phyloP scores from a whole-genome alignment of 2,888 invertebrate species.

The Caprella mutica region DNA sequence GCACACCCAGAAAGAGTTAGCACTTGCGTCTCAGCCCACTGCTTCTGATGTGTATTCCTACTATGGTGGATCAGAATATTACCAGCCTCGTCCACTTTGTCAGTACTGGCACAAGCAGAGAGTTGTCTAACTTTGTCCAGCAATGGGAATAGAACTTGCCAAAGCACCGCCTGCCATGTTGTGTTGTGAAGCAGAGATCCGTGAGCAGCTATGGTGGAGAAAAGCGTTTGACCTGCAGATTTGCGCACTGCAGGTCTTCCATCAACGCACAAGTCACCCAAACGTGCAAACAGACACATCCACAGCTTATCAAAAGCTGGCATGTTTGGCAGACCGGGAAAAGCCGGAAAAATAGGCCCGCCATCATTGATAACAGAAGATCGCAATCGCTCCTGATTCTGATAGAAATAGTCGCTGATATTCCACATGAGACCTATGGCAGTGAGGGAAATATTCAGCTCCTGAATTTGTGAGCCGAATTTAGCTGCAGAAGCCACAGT shows the following conservation, averaged over 20 bases:
- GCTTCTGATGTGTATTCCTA: slow-evolving; percentile 95
- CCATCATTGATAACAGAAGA: slow-evolving; percentile 60
- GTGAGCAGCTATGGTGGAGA: slow-evolving; percentile 94
- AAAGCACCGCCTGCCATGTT: slow-evolving; percentile 84
- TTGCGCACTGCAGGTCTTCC: slow-evolving; percentile 89
- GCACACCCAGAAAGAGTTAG: slow-evolving; percentile 82
- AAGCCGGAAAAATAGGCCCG: slow-evolving; percentile 61
- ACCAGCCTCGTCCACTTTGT: slow-evolving; percentile 75
- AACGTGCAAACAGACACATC: slow-evolving; percentile 78
- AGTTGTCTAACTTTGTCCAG: slow-evolving; percentile 71
- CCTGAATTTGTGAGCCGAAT: slow-evolving; percentile 91
- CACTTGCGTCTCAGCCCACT: slow-evolving; percentile 92
- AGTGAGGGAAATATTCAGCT: slow-evolving; percentile 91
- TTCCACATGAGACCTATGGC: slow-evolving; percentile 98
- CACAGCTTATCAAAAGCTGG: slow-evolving; percentile 84
- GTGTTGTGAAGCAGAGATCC: slow-evolving; percentile 72
- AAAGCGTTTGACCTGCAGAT: slow-evolving; percentile 92
- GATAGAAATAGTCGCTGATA: slow-evolving; percentile 92
- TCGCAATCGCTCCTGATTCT: slow-evolving; percentile 76
- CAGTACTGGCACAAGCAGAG: slow-evolving; percentile 45
- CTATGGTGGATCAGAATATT: slow-evolving; percentile 97
- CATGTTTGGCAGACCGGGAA: slow-evolving; percentile 69
- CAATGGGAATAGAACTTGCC: slow-evolving; percentile 76
- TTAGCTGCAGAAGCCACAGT: slow-evolving; percentile 87
- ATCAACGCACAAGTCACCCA: slow-evolving; percentile 85